phyloP scores from a whole-genome alignment of 1,140 invertebrate species.

The Anoplolepis gracilipes region DNA sequence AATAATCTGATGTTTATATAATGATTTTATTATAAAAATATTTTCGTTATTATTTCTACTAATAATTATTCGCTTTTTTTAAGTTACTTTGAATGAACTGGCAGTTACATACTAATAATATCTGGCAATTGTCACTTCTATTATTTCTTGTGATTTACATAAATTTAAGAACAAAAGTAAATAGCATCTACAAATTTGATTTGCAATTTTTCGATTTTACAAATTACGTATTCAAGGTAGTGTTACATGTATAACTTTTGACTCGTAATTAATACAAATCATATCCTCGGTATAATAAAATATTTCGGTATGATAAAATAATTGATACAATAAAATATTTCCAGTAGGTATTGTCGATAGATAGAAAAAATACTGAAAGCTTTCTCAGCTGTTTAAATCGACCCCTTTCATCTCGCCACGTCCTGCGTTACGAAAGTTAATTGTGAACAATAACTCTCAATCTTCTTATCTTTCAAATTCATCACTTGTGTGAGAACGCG shows the following conservation, averaged over 20 bases:
- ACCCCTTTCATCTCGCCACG: not conserved
- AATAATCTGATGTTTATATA: not conserved
- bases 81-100: not conserved
- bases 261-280: not conserved
- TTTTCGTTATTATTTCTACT: not conserved
- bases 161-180: not conserved
- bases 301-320: no score
- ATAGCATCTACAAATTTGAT: not conserved
- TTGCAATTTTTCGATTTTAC: not conserved
- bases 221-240: not conserved
- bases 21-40: not conserved
- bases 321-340: not conserved
- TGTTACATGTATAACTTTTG: not conserved
- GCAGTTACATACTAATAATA: not conserved
- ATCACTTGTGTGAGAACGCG: not conserved
- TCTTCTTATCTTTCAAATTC: conserved; percentile 36
- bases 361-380: conserved; percentile 1
- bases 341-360: not conserved
- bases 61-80: not conserved
- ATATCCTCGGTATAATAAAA: not conserved
- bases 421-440: conserved; percentile 23
- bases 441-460: conserved; percentile 22
- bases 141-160: conserved; percentile 14
- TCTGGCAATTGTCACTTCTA: not conserved
- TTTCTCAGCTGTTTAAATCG: not conserved